These are phyloP conservation scores for Archips xylosteana DNA, from an alignment of 2,888 invertebrate species.

Conservation along the genomic window DNA sequence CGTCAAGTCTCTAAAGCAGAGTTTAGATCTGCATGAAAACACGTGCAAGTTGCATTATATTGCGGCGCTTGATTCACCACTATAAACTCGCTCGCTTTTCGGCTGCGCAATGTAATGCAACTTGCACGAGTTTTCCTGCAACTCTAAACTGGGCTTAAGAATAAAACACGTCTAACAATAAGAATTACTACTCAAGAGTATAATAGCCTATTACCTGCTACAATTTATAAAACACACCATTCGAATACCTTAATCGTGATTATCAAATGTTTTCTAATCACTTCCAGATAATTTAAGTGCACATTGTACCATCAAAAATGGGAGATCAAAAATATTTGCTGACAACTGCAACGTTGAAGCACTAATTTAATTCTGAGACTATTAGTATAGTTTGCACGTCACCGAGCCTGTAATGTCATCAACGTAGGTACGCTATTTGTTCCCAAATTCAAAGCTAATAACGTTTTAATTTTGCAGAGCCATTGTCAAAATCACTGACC, in stretches of 20 bases:
- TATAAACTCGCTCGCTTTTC: no score
- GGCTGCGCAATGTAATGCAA: no score
- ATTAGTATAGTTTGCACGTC: neutral
- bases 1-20: no score
- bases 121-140: no score
- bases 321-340: neutral
- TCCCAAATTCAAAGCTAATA: conserved; percentile 10
- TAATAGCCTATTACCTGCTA: neutral
- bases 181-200: no score
- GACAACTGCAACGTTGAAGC: neutral
- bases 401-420: neutral
- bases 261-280: neutral
- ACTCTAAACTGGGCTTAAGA: no score
- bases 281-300: neutral
- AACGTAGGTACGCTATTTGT: neutral
- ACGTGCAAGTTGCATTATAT: no score
- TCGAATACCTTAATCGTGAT: neutral
- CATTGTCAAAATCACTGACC: conserved; percentile 21
- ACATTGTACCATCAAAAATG: conserved; percentile 6
- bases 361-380: conserved; percentile 16
- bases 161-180: no score
- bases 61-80: no score
- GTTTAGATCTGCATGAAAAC: no score
- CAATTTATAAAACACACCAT: neutral
- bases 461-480: neutral